Base-by-base conservation (phyloP, 2,113 vertebrate species). In the Edolisoma coerulescens region DNA sequence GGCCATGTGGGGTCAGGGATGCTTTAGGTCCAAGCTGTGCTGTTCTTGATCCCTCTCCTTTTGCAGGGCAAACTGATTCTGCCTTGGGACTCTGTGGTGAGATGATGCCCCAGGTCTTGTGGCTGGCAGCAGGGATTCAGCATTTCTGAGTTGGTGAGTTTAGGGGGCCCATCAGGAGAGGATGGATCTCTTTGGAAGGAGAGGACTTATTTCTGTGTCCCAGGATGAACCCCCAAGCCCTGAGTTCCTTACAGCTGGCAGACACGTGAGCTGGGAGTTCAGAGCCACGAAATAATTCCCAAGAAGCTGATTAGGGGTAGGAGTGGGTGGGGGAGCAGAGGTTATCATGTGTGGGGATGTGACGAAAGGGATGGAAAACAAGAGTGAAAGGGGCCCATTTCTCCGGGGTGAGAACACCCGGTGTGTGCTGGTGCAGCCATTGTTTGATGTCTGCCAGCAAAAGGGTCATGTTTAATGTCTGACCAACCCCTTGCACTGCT, bases 301-400 rank as follows among this genome's bases (percentile, higher is more conserved):
- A 26, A 90, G 92, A 79, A 80, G 8, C 53, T 87, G 92, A 97
- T 95, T 90, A 78, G 71, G 69, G 84, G 52, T 33, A 78, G 83
- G 73, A 93, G 90, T 92, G 95, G 90, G 89, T 69, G 86, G 9
- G 57, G 64, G 91, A 95, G 90, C 80, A 71, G 12, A 65, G 88
- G 95, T 92, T 96, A 94, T 92, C 90, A 0, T 57, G 60, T 0
- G 4, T 56, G 79, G 37, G 92, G 90, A 87, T 90, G 69, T 76
- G 86, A 93, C 53, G 57, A 92, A 94, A 87, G 69, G 64, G 47
- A 26, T 2, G 41, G 90, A 89, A 93, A 96, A 93, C 79, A 95
- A 75, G 92, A 35, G 53, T 26, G 76, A 90, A 96, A 93, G 92
- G 32, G 68, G 44, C 92, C 76, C 71, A 13, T 54, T 83, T 79